A percentile compares a stretch with the other conserved stretches of the same genome.
Conservation (phyloP, 2,797 vertebrate genomes). For the Crypturellus tataupa region DNA sequence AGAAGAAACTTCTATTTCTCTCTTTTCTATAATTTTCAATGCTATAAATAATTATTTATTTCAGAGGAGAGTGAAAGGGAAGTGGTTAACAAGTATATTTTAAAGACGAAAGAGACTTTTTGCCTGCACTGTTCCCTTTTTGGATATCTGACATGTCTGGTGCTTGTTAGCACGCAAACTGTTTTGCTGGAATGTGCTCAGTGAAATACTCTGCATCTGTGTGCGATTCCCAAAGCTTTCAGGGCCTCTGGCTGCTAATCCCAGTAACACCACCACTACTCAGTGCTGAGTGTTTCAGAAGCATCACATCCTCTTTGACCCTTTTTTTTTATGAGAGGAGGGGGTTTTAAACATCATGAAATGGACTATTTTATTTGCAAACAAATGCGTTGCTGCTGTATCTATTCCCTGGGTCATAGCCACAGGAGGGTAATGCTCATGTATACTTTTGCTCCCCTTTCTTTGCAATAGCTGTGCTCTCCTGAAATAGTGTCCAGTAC, state of each 20-base stretch:
- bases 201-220: not conserved
- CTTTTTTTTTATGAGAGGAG: not conserved
- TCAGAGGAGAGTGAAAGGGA: not conserved
- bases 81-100: not conserved
- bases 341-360: not conserved
- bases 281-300: not conserved
- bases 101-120: not conserved
- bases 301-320: not conserved
- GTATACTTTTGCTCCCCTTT: not conserved
- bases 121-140: not conserved
- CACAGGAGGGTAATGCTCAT: not conserved
- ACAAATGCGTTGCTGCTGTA: not conserved
- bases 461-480: constrained; percentile 26
- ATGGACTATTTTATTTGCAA: not conserved
- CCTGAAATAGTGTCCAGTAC: not conserved
- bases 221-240: not conserved
- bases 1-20: not conserved
- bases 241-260: not conserved
- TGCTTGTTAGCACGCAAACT: not conserved
- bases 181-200: not conserved
- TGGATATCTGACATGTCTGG: not conserved
- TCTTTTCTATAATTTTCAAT: not conserved
- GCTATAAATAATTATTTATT: not conserved
- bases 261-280: not conserved
- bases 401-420: not conserved